Evolutionary conservation across 2,113 vertebrate genomes (phyloP), one percentile per base, ranked within the genome.

Genomic region (Calidris pygmaea): DNA sequence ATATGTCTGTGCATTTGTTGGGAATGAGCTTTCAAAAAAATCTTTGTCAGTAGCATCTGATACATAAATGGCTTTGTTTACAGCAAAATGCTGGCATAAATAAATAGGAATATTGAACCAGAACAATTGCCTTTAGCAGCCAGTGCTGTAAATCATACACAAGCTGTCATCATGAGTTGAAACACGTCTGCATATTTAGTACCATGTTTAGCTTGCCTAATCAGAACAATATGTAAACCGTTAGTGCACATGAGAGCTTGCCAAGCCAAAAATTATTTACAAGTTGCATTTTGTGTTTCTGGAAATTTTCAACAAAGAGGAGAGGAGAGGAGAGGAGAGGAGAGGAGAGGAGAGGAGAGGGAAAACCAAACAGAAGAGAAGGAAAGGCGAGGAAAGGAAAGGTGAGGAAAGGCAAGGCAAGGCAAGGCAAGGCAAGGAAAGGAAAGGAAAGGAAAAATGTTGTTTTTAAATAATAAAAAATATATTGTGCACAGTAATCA

Each of bases 251-350:
- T 24, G 62, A 95, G 78, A 94, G 30, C 87, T 90, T 96, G 93
- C 97, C 97, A 97, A 97, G 66, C 82, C 78, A 91, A 93, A 97
- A 97, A 97, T 97, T 98, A 98, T 98, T 98, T 98, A 98, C 97
- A 98, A 98, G 97, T 97, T 97, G 95, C 89, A 96, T 97, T 96
- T 93, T 94, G 62, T 77, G 48, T 95, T 94, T 90, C 91, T 97
- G 96, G 80, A 92, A 95, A 91, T 85, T 97, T 97, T 97, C 80
- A 95, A n/a, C 73, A 70, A 27, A 65, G 65, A 77, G 89, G 32
- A 45, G 27, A 37, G 12, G 27, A 37, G 12, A 19, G 35, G 15
- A 34, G 3, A 43, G 26, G 43, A 27, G 7, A 27, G 18, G 24
- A 8, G 7, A 45, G 47, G 34, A 30, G 10, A 45, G 47, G 34